phyloP scores from a whole-genome alignment of 2,113 vertebrate species.

The Penelope pileata region DNA sequence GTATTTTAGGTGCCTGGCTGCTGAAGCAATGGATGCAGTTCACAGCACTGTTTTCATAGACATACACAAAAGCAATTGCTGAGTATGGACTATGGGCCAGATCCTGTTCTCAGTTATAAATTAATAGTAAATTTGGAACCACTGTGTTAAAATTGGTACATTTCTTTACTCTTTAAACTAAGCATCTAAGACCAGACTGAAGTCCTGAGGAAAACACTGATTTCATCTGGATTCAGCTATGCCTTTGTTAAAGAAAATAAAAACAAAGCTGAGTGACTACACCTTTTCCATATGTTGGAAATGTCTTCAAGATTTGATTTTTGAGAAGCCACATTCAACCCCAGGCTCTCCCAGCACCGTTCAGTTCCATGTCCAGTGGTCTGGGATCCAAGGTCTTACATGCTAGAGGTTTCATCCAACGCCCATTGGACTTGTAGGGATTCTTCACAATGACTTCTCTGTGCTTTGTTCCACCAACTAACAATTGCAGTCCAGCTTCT shows the following conservation, averaged over 20 bases:
- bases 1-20: not conserved
- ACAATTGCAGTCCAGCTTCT: not conserved
- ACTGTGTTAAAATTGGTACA: not conserved
- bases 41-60: not conserved
- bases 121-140: not conserved
- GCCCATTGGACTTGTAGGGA: not conserved
- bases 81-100: not conserved
- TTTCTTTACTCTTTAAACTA: not conserved
- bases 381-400: not conserved
- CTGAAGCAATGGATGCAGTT: not conserved
- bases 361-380: not conserved
- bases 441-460: not conserved
- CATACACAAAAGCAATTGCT: not conserved
- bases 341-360: not conserved
- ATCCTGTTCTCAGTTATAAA: not conserved
- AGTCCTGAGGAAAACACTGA: not conserved
- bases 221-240: not conserved
- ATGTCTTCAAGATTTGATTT: not conserved
- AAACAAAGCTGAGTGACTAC: not conserved
- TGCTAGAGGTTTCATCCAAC: not conserved
- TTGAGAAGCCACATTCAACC: not conserved
- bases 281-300: not conserved
- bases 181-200: not conserved
- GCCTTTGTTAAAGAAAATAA: not conserved
- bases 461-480: not conserved